Evolutionary conservation across 2,113 vertebrate species (phyloP).

Genomic region (Mastomys natalensis): DNA sequence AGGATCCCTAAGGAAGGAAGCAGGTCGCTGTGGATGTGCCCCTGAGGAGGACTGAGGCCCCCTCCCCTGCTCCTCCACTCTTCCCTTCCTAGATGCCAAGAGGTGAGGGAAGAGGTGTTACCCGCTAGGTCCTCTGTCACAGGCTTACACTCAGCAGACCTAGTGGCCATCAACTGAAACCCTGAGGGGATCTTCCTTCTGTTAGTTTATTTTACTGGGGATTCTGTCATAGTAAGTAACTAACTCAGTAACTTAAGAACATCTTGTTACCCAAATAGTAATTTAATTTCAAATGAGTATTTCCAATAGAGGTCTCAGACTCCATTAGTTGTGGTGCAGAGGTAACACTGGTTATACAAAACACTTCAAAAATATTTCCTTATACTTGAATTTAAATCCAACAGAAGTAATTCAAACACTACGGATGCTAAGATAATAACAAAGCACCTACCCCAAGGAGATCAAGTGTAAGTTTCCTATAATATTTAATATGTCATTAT

Average conservation of each 20-base stretch:
- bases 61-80: not conserved
- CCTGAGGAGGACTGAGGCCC: no score
- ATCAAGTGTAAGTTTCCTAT: not conserved
- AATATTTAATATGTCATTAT: not conserved
- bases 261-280: constrained; percentile 14
- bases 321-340: not conserved
- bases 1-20: not conserved
- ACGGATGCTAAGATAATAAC: not conserved
- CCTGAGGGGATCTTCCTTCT: not conserved
- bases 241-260: constrained; percentile 21
- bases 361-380: constrained; percentile 1
- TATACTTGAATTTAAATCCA: constrained; percentile 22
- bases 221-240: not conserved
- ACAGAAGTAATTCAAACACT: constrained; percentile 21
- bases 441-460: not conserved
- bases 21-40: not conserved
- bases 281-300: constrained; percentile 43
- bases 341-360: constrained; percentile 22
- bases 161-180: not conserved
- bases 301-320: constrained; percentile 41
- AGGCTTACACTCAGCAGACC: not conserved
- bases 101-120: not conserved
- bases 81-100: not conserved
- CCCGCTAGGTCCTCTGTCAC: not conserved
- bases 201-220: no score